Percentiles rank a stretch among this genome's conserved stretches.
Conservation (phyloP, 2,888 invertebrate species). For the Cotesia congregata region DNA sequence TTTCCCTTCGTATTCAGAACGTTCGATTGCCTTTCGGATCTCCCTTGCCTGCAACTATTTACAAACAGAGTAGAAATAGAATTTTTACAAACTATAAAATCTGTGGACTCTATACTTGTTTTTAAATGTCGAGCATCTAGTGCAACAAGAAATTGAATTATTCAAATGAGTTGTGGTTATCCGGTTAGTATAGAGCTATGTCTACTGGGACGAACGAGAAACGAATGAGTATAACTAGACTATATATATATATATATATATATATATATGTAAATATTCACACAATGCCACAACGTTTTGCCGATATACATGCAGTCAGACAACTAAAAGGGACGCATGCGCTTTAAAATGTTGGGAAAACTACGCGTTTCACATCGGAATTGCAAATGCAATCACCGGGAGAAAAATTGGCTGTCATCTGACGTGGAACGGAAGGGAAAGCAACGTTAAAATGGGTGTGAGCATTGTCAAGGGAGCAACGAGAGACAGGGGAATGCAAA, state of each 20-base stretch:
- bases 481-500: constrained; percentile 23
- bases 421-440: constrained; percentile 54
- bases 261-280: constrained; percentile 15
- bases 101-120: constrained; percentile 39
- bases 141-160: constrained; percentile 49
- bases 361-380: constrained; percentile 59
- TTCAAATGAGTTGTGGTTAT: constrained; percentile 44
- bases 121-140: constrained; percentile 32
- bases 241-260: constrained; percentile 15
- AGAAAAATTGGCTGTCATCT: constrained; percentile 70
- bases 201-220: constrained; percentile 41
- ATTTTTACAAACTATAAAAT: constrained; percentile 15
- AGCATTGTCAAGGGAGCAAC: constrained; percentile 33
- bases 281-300: constrained; percentile 21
- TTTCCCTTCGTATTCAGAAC: too few relatives aligned
- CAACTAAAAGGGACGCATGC: constrained; percentile 19
- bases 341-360: constrained; percentile 36
- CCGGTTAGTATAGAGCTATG: constrained; percentile 28
- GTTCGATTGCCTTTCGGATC: too few relatives aligned
- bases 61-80: neutral
- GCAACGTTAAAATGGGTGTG: constrained; percentile 27
- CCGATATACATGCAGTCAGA: constrained; percentile 17
- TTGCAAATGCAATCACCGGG: constrained; percentile 68
- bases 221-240: constrained; percentile 38
- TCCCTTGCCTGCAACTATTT: too few relatives aligned